phyloP scores from a whole-genome alignment of 1,140 invertebrate species.

The Calosoma granatense region DNA sequence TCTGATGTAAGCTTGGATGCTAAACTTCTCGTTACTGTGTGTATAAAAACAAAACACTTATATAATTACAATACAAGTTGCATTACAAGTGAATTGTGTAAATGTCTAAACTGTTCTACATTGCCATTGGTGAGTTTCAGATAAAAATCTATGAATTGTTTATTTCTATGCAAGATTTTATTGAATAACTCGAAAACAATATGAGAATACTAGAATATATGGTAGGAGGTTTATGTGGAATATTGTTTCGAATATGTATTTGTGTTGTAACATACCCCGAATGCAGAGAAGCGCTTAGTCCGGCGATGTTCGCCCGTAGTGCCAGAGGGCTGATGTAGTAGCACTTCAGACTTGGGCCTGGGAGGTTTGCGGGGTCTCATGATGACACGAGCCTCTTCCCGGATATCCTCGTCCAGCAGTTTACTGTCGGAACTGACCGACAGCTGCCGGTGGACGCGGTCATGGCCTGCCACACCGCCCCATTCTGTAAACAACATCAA shows the following conservation, averaged over 20 bases:
- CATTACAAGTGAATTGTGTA: too few relatives aligned
- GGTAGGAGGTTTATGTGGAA: background rate
- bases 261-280: slow-evolving; percentile 77
- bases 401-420: slow-evolving; percentile 71
- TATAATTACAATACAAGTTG: too few relatives aligned
- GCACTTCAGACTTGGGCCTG: slow-evolving; percentile 80
- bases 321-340: slow-evolving; percentile 49
- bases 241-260: slow-evolving; percentile 2
- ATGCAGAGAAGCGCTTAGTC: slow-evolving; percentile 82
- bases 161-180: too few relatives aligned
- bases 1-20: too few relatives aligned
- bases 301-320: slow-evolving; percentile 50
- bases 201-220: too few relatives aligned
- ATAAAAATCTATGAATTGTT: too few relatives aligned
- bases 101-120: too few relatives aligned
- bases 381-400: slow-evolving; percentile 76
- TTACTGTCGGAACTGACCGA: slow-evolving; percentile 86
- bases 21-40: too few relatives aligned
- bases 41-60: too few relatives aligned
- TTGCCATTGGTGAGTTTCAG: too few relatives aligned
- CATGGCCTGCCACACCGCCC: slow-evolving; percentile 65
- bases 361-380: slow-evolving; percentile 78
- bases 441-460: slow-evolving; percentile 73
- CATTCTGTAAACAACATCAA: slow-evolving; percentile 49
- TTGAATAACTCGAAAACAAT: too few relatives aligned